These are phyloP conservation scores for Gymnocephalus cernua DNA, from an alignment of 2,113 vertebrate genomes.

Conservation along the genomic window DNA sequence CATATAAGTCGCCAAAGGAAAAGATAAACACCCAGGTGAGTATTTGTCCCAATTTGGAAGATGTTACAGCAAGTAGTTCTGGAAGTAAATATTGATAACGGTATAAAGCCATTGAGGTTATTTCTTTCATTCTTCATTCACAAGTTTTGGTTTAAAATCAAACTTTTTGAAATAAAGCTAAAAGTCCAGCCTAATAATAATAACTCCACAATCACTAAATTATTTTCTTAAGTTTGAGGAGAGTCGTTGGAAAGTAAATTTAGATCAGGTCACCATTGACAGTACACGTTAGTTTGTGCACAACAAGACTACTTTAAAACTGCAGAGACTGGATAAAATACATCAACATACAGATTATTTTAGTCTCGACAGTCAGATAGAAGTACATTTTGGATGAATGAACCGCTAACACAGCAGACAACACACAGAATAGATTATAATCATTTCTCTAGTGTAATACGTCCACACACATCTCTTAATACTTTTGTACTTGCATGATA, in stretches of 20 bases:
- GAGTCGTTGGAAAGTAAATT: conserved; percentile 5
- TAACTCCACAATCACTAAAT: background rate
- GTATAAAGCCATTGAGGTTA: background rate
- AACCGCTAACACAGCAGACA: background rate
- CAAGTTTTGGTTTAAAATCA: background rate
- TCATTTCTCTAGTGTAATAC: background rate
- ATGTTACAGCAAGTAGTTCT: background rate
- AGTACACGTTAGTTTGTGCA: background rate
- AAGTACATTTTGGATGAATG: background rate
- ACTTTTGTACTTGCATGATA: background rate
- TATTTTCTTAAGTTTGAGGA: conserved; percentile 10
- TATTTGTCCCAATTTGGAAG: background rate
- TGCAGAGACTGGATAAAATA: background rate
- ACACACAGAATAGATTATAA: background rate
- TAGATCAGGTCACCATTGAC: background rate
- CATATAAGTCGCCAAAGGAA: background rate
- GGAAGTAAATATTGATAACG: background rate
- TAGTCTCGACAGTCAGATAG: background rate
- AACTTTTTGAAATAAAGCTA: background rate
- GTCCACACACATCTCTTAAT: background rate
- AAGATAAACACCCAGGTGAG: background rate
- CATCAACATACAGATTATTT: background rate
- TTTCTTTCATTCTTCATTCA: background rate
- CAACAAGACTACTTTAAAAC: background rate
- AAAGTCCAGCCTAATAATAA: background rate